Evolutionary conservation across 2,797 vertebrate species (phyloP).

Genomic region (Gallinago stenura): DNA sequence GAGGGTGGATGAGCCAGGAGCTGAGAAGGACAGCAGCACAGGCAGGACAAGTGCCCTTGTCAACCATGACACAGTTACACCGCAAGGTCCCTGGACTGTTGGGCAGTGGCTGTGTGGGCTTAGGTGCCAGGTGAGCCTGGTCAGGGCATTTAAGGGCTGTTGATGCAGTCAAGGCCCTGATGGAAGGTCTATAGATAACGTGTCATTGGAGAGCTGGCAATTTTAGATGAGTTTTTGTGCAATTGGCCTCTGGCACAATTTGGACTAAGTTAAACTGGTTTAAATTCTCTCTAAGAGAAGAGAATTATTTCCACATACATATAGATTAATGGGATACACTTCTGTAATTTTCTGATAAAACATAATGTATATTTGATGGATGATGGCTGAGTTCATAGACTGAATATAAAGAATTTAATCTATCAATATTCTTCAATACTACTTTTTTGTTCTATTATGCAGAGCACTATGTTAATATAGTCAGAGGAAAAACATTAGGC

Average conservation of each 20-base stretch:
- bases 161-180: neutral
- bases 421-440: neutral
- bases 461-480: neutral
- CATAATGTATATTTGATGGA: neutral
- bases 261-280: neutral
- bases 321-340: neutral
- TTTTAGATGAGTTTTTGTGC: neutral
- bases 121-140: neutral
- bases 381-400: neutral
- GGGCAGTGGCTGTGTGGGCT: neutral
- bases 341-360: neutral
- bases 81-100: neutral
- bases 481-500: neutral
- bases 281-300: neutral
- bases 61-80: accelerated
- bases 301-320: neutral
- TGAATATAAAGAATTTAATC: neutral
- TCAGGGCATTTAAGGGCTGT: neutral
- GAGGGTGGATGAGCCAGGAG: neutral
- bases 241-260: neutral
- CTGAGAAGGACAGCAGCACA: accelerated
- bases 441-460: neutral
- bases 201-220: neutral
- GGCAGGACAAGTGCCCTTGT: neutral
- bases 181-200: neutral